Percentiles rank a stretch among this genome's conserved stretches.
Conservation (phyloP, 2,113 vertebrate genomes). For the Actenoides hombroni region DNA sequence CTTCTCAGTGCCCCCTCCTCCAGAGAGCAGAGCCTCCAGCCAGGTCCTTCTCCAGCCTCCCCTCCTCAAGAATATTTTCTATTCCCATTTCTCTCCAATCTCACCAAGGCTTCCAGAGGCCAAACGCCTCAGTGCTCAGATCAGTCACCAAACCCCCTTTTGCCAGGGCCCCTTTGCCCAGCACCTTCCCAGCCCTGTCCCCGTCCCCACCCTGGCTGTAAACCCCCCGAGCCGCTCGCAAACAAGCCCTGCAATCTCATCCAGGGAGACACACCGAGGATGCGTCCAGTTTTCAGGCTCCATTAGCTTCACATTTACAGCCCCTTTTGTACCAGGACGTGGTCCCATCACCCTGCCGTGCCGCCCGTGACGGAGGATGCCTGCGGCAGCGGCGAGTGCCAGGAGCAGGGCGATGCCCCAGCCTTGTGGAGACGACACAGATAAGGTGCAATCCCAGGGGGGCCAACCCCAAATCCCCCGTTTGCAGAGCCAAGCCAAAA, state of each 20-base stretch:
- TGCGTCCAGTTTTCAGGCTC: neutral
- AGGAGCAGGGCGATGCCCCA: rapidly evolving
- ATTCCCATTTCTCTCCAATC: rapidly evolving
- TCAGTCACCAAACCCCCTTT: neutral
- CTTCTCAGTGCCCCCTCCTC: rapidly evolving
- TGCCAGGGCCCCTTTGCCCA: rapidly evolving
- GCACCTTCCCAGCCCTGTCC: neutral
- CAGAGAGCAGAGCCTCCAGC: neutral
- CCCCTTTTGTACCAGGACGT: neutral
- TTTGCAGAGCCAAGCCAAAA: neutral
- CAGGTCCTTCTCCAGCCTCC: neutral
- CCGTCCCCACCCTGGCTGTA: rapidly evolving
- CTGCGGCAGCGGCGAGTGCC: rapidly evolving
- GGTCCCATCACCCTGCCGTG: neutral
- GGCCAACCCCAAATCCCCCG: neutral
- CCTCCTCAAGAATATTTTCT: rapidly evolving
- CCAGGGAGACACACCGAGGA: neutral
- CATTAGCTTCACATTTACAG: neutral
- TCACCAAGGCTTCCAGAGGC: rapidly evolving
- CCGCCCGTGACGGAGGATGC: neutral
- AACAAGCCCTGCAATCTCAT: neutral
- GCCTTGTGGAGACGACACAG: neutral
- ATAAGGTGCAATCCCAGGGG: too few relatives aligned
- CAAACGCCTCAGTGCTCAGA: rapidly evolving
- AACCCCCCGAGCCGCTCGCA: neutral